A percentile compares a stretch with the other conserved stretches of the same genome.
phyloP scores from a whole-genome alignment of 1,140 invertebrate species.

The Gonatopus flavifemur region DNA sequence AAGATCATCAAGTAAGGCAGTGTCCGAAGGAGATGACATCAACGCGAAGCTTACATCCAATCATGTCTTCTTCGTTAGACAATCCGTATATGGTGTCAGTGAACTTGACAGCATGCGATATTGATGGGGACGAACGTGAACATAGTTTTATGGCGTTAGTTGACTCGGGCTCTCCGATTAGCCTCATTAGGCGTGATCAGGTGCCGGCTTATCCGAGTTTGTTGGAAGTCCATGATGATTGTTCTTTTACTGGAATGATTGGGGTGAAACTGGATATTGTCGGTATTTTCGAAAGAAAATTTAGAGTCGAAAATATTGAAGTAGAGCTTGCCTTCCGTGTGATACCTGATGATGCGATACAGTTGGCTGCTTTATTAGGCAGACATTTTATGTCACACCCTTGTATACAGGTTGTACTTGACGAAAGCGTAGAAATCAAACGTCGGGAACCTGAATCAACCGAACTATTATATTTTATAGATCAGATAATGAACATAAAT shows the following conservation, averaged over 20 bases:
- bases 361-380: neutral
- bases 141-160: neutral
- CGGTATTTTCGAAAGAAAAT: neutral
- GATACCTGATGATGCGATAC: neutral
- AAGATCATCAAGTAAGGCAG: neutral
- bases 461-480: neutral
- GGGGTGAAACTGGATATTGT: neutral
- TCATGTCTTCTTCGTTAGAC: neutral
- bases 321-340: neutral
- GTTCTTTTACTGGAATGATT: neutral
- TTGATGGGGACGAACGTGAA: neutral
- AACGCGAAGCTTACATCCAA: neutral
- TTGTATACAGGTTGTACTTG: neutral
- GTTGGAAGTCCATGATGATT: neutral
- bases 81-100: neutral
- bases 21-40: neutral
- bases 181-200: neutral
- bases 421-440: neutral
- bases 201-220: neutral
- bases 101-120: neutral
- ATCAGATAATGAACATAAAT: neutral
- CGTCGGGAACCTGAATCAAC: neutral
- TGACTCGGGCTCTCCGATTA: neutral
- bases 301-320: neutral
- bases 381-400: neutral